Conservation (phyloP, 1,140 invertebrate genomes). For the Drosophila cardini region DNA sequence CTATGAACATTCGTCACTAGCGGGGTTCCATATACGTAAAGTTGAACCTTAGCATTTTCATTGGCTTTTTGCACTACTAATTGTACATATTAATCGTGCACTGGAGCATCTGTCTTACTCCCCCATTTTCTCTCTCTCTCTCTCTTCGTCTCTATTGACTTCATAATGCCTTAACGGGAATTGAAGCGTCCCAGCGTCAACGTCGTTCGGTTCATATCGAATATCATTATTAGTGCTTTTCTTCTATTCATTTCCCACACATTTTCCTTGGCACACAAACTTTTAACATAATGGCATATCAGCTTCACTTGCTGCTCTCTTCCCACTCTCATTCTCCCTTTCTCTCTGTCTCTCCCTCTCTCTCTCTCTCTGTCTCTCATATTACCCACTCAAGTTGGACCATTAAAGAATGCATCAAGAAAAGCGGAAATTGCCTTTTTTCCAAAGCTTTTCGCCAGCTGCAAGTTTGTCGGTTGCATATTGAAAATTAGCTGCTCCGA, state of each 20-base stretch:
- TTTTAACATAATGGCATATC: conserved; percentile 67
- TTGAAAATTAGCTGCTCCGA: conserved; percentile 65
- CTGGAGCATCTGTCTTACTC: background rate
- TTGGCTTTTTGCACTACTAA: background rate
- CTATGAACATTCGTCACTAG: too few relatives aligned
- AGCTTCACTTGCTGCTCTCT: conserved; percentile 24
- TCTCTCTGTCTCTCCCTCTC: background rate
- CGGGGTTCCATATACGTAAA: too few relatives aligned
- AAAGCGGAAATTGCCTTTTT: conserved; percentile 68
- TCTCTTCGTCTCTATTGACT: conserved; percentile 1
- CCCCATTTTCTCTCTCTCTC: background rate
- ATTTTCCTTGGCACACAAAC: conserved; percentile 55
- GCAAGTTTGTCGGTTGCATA: conserved; percentile 60
- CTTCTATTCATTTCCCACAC: conserved; percentile 22
- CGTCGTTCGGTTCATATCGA: conserved; percentile 28
- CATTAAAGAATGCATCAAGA: conserved; percentile 60
- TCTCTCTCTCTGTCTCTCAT: conserved; percentile 3
- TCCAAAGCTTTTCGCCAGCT: conserved; percentile 52
- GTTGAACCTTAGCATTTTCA: too few relatives aligned
- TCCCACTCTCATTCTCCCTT: background rate
- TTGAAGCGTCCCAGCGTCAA: conserved; percentile 14
- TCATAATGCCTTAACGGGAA: conserved; percentile 34
- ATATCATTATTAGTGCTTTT: conserved; percentile 46
- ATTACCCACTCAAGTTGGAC: conserved; percentile 32
- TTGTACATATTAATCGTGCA: background rate